Evolutionary conservation across 2,888 invertebrate genomes (phyloP), one percentile per base, ranked within the genome.

Genomic region (Trichopoda pennipes): DNA sequence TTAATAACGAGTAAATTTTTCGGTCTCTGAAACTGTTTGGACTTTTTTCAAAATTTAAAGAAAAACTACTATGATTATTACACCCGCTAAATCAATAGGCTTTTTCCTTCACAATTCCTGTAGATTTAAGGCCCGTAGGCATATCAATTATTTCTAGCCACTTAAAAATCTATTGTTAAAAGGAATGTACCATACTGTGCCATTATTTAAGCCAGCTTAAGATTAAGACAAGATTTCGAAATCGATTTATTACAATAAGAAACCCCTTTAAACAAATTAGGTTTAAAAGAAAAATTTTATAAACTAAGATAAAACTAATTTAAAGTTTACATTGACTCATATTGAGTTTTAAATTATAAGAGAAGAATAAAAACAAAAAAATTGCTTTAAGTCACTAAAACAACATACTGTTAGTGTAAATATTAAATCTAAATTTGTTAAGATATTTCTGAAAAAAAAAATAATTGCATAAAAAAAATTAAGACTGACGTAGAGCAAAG

Each of bases 141-240:
- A 3, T 51, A 19, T 10, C n/a, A 21, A 51, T 32, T 56, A 42
- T 55, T 44, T 58, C 49, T 51, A 70, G 51, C 60, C 72, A 66
- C 49, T 28, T 44, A 49, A 44, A 66, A 70, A 60, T 35, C 73
- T 73, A 68, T 8, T 60, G 66, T 49, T 68, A 38, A 7, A 63
- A 81, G 38, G 61, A 68, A 68, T 82, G 80, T 83, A 77, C 69
- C 80, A 80, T 77, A 80, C 70, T 74, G 83, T 83, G 83, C 83
- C 83, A 83, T 82, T 76, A 63, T 60, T 77, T 80, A 83, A 77
- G 83, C 80, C 80, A 80, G 80, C 47, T 49, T 72, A 77, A 56
- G 35, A 32, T 32, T 76, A n/a, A 44, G 44, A 16, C 44, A 12
- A 38, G 38, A 38, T 6, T 38, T 38, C 38, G 12, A 38, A 6